Base-by-base conservation (phyloP, 2,888 invertebrate species). In the Corbicula japonica region DNA sequence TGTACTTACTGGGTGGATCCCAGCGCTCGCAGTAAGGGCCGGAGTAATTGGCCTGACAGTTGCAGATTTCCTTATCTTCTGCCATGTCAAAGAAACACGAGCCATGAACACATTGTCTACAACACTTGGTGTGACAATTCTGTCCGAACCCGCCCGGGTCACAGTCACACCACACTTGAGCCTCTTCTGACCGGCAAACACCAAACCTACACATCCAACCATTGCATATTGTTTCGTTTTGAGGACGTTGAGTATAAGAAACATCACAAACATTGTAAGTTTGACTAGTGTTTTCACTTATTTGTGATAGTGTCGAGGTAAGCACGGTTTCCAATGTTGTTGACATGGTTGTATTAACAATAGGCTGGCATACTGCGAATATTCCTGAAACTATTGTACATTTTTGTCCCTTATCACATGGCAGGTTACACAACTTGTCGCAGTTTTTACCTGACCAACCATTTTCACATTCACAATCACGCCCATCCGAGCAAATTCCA, bases 191-290 rank as follows among this genome's bases (percentile, higher is more conserved):
- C 23, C 4, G 32, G 41, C 66, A 61, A 0, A 61, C 60, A 12
- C 78, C 78, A 28, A 61, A 70, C 23, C 34, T 8, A 66, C 78
- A 79, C 15, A 23, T 26, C 41, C 54, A 61, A 5, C 61, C 73
- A 0, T 44, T n/a, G 61, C 78, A 79, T 15, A 50, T 52, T 12
- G 61, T 63, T 41, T 74, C 66, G 1, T 34, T 34, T 10, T 18
- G 1, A 1, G 65, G 65, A 23, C 70, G 70, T 5, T 28, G 6
- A 5, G 48, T 71, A 35, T 74, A 79, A 1, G 35, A 50, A 4
- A 38, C 48, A 15, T 52, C 50, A 66, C 78, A 79, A 5, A 48
- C 69, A 30, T 78, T 70, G 35, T 62, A 65, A 18, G 52, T 35
- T 28, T 12, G 32, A 2, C 15, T 44, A 1, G 26, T 46, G 6